Evolutionary conservation across 1,140 invertebrate species (phyloP).

Genomic region (Venustaconcha ellipsiformis): DNA sequence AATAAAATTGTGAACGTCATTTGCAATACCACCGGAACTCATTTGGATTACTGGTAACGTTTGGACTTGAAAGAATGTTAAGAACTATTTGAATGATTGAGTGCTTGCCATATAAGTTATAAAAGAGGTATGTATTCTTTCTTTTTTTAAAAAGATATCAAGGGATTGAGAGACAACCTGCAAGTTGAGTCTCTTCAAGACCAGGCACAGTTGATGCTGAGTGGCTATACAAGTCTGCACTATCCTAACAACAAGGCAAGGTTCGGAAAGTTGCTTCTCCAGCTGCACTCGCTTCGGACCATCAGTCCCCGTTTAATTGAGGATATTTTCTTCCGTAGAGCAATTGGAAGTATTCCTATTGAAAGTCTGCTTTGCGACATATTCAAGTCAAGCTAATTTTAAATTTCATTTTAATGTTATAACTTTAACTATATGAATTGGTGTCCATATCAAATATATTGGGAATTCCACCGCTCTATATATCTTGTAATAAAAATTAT

Average conservation of each 20-base stretch:
- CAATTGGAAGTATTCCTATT: conserved; percentile 97
- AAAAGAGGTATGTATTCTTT: neutral
- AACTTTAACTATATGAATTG: no score
- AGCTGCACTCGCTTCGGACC: conserved; percentile 85
- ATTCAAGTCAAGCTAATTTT: conserved; percentile 72
- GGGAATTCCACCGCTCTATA: no score
- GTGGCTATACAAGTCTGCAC: conserved; percentile 86
- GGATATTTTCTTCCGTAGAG: conserved; percentile 91
- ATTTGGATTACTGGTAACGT: no score
- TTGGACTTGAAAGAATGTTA: no score
- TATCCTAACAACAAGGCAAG: conserved; percentile 80
- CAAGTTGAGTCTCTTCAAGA: conserved; percentile 98
- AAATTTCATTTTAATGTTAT: neutral
- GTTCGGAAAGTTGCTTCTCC: conserved; percentile 91
- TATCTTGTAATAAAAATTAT: no score
- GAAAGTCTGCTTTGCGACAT: conserved; percentile 98
- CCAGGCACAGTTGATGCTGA: conserved; percentile 95
- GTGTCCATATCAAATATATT: no score
- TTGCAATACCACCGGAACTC: no score
- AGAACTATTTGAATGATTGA: no score
- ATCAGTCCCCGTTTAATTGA: conserved; percentile 81
- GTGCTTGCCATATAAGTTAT: no score
- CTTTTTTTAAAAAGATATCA: conserved; percentile 71
- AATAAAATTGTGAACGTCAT: no score
- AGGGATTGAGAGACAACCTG: conserved; percentile 90